Base-by-base conservation (phyloP, 2,113 vertebrate genomes). In the Galbula dea region DNA sequence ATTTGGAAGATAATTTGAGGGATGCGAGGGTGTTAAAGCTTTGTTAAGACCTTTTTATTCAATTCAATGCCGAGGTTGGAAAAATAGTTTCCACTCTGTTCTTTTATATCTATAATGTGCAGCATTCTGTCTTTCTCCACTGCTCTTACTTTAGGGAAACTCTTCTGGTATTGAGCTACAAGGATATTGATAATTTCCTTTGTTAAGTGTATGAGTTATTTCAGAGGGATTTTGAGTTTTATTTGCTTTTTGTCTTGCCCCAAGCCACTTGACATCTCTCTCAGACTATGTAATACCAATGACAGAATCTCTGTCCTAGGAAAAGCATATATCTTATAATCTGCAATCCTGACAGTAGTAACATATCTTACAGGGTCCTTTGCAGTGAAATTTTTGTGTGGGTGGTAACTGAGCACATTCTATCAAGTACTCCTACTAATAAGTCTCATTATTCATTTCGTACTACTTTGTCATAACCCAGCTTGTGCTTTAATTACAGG, bases 401-500 rank as follows among this genome's bases (percentile, higher is more conserved):
- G 22, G 45, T 68, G 37, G 22, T 57, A 71, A 43, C 26, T 55
- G n/a, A 75, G 52, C 84, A 39, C 57, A 27, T 85, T 84, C 32
- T 66, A 5, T 65, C 46, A 39, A 63, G 21, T n/a, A 32, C 9
- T 83, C 24, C 24, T 58, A 18, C 6, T 69, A 54, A 26, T 46
- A 80, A 74, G 51, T 89, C 16, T 90, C 15, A 32, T 17, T 73
- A 0, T 71, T 79, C 8, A 23, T 86, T 86, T 90, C n/a, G 18
- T 82, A 17, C 32, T 82, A 7, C 45, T 69, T 81, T 57, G 23
- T 75, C 21, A 22, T 94, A 95, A 96, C 54, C 11, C 7, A 59
- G 19, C 10, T 71, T 26, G 4, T 96, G 11, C 84, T 94, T 96
- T 96, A 46, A 51, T 97, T 96, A 7, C 96, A 99, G 99, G 98